Evolutionary conservation across 2,113 vertebrate genomes (phyloP).

Genomic region (Drymodes brunneopygia): DNA sequence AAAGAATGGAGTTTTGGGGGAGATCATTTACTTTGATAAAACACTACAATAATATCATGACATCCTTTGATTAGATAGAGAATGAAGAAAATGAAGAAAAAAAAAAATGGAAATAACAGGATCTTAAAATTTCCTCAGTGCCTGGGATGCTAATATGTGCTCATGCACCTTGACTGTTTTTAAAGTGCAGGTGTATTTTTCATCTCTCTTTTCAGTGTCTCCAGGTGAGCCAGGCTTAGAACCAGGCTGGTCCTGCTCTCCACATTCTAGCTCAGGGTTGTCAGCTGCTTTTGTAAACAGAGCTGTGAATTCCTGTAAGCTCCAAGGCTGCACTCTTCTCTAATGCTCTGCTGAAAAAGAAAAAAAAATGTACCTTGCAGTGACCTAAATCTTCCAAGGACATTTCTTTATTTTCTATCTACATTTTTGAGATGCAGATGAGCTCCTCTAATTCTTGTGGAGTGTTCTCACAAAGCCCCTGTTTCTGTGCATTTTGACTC

Average conservation of each 20-base stretch:
- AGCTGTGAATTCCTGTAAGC: background rate
- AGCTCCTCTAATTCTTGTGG: background rate
- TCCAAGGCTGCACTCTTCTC: background rate
- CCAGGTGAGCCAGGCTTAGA: background rate
- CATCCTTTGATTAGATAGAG: background rate
- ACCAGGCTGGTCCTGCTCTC: background rate
- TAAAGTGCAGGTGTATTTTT: background rate
- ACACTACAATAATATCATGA: background rate
- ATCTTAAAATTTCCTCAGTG: background rate
- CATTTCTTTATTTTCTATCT: background rate
- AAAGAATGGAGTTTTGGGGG: background rate
- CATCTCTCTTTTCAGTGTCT: background rate
- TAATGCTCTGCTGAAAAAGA: background rate
- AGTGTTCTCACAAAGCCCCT: background rate
- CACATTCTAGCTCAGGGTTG: background rate
- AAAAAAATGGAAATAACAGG: background rate
- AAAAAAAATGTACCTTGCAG: background rate
- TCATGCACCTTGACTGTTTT: background rate
- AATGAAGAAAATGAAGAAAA: background rate
- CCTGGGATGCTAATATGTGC: background rate
- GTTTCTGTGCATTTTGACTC: background rate
- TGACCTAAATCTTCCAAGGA: background rate
- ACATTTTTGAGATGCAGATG: background rate
- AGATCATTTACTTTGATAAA: background rate
- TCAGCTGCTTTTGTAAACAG: background rate